Conservation (phyloP, 2,113 vertebrate genomes). For the Psilopsiagon aymara region DNA sequence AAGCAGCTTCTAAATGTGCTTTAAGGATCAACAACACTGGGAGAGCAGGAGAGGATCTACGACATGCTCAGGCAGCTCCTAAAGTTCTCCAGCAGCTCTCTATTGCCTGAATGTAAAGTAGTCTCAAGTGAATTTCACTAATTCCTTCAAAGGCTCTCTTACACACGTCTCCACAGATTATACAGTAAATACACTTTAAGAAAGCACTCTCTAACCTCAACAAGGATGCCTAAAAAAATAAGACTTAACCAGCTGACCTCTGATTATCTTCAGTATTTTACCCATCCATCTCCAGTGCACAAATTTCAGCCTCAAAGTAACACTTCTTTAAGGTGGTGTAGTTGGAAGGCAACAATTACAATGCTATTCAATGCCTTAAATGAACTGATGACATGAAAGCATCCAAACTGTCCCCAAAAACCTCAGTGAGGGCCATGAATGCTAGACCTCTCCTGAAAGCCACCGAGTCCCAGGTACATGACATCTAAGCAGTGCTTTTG, state of each 20-base stretch:
- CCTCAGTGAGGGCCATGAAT: neutral
- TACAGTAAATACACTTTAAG: neutral
- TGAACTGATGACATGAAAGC: neutral
- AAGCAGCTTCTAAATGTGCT: neutral
- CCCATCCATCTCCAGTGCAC: neutral
- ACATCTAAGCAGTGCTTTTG: neutral
- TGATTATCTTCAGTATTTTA: neutral
- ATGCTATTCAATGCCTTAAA: neutral
- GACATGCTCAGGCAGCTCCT: fast-evolving
- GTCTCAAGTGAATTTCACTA: neutral
- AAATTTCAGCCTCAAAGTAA: neutral
- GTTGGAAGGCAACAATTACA: neutral
- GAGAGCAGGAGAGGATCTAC: neutral
- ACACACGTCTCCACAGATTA: conserved; percentile 21
- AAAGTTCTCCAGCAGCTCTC: neutral
- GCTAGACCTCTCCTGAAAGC: neutral
- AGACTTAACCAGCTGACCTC: conserved; percentile 3
- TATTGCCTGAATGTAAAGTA: neutral
- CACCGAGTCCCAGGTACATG: fast-evolving
- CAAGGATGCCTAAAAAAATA: neutral
- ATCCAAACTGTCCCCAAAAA: neutral
- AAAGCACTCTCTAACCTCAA: neutral
- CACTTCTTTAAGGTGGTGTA: neutral
- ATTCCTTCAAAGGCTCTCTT: conserved; percentile 46
- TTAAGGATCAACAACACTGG: neutral